Base-by-base conservation (phyloP, 2,888 invertebrate species). In the Aricia artaxerxes region DNA sequence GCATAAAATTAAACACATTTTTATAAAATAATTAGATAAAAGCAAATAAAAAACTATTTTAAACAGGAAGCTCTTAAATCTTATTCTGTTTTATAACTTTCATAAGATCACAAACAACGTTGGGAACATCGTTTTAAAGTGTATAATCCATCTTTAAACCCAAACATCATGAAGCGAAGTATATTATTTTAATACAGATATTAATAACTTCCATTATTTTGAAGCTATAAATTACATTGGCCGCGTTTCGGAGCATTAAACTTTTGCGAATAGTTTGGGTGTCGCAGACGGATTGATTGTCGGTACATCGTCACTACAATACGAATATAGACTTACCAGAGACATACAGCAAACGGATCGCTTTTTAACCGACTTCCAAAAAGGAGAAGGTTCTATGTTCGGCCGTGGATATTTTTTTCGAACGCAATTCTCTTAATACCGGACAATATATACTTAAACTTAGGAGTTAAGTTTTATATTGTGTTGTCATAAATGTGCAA, bases 251-350 rank as follows among this genome's bases (percentile, higher is more conserved):
- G 35, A 69, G 35, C 13, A 35, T 69, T 69, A 11, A 64, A 35
- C 0, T 64, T 64, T 11, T 31, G 11, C 31, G 64, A 64, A 64
- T 64, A 64, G 64, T 64, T 69, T 69, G 13, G 31, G 24, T 64
- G 64, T 64, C 64, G 31, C 35, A 69, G 69, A 69, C 69, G 35
- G 35, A 69, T 69, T 69, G 35, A 69, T 69, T 35, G 69, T 35
- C 16, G 5, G 31, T 69, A 69, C 69, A 4, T 69, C 35, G 35
- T 13, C 16, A 38, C 35, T 16, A 69, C 69, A 13, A 38, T 69
- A 69, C 69, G 16, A 35, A 69, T 69, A 38, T 69, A 69, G 69
- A 35, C 13, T 35, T 9, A 64, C 31, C 64, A 4, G 31, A 64
- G 69, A 69, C 35, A 69, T 69, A 64, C 7, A 61, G 13, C 16